Conservation (phyloP, 1,140 invertebrate genomes). For the Caenorhabditis tropicalis region DNA sequence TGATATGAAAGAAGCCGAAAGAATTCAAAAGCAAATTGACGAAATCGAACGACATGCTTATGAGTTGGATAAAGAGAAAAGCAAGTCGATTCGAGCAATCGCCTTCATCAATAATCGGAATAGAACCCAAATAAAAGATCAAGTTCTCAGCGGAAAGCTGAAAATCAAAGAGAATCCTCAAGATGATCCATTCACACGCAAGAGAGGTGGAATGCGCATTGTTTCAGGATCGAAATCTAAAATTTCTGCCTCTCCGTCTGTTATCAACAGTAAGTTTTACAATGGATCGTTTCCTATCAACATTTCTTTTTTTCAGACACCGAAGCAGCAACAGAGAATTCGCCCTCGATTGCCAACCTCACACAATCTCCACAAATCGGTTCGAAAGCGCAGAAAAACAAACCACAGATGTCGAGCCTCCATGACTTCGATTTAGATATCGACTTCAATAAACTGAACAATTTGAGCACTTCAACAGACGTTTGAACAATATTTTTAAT, state of each 20-base stretch:
- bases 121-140: not conserved
- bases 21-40: not conserved
- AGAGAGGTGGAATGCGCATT: constrained; percentile 5
- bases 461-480: not conserved
- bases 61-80: constrained; percentile 11
- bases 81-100: not conserved
- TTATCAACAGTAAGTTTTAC: not conserved
- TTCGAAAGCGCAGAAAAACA: not conserved
- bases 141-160: not conserved
- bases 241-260: not conserved
- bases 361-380: not conserved
- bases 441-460: not conserved
- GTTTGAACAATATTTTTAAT: not conserved
- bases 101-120: constrained; percentile 1
- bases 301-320: not conserved
- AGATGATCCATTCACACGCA: constrained; percentile 15
- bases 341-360: not conserved
- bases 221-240: not conserved
- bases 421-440: constrained; percentile 28
- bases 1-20: too few species aligned
- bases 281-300: not conserved
- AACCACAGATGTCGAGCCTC: not conserved
- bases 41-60: not conserved
- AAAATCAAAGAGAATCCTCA: constrained; percentile 3
- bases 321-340: not conserved